Percentiles rank a stretch among this genome's conserved stretches.
Evolutionary conservation across 1,140 invertebrate genomes (phyloP).

Genomic region (Aplysia californica): DNA sequence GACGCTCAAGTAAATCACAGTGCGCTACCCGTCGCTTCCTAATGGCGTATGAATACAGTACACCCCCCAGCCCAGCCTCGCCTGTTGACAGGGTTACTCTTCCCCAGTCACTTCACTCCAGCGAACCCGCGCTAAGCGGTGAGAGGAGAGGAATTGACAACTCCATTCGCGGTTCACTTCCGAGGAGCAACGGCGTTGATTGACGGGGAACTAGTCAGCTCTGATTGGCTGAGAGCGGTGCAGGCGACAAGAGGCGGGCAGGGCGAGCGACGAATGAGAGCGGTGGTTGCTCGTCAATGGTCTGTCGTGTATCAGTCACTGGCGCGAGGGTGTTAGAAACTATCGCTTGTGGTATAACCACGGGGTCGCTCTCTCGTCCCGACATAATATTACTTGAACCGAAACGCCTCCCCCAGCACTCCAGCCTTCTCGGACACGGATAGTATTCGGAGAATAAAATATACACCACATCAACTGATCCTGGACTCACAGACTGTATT

Average conservation of each 20-base stretch:
- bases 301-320: not conserved
- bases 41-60: not conserved
- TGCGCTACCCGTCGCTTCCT: not conserved
- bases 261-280: slow-evolving; percentile 2
- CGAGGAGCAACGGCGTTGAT: not conserved
- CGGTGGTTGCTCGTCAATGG: not conserved
- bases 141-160: not conserved
- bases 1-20: not conserved
- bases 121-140: not conserved
- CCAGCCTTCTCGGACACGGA: not conserved
- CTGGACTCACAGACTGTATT: not conserved
- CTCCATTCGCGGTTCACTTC: not conserved
- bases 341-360: not conserved
- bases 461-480: not conserved
- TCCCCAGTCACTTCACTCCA: not conserved
- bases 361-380: not conserved
- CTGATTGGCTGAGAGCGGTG: not conserved
- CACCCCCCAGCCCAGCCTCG: not conserved
- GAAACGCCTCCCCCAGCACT: not conserved
- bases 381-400: slow-evolving; percentile 18
- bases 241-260: not conserved
- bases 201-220: not conserved
- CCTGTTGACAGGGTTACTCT: not conserved
- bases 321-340: not conserved
- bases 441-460: not conserved